A percentile compares a stretch with the other conserved stretches of the same genome.
These are phyloP conservation scores for Xylocampa areola DNA, from an alignment of 2,888 invertebrate genomes.

Conservation along the genomic window DNA sequence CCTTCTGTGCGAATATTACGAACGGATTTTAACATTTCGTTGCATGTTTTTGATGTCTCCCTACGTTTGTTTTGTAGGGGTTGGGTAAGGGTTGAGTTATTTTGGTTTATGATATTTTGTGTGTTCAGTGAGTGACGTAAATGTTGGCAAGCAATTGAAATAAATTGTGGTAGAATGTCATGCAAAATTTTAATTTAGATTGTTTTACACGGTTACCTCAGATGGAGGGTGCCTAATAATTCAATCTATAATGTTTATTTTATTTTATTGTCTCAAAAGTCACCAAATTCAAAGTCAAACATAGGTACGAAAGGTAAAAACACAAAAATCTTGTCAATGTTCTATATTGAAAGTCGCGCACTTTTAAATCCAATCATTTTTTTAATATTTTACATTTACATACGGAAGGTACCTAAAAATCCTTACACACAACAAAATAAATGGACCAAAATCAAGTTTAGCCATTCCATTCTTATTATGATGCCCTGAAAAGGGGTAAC, in stretches of 20 bases:
- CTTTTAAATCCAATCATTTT: not conserved
- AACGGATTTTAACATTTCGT: conserved; percentile 79
- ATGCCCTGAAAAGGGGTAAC: conserved; percentile 64
- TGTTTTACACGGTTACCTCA: too few species aligned
- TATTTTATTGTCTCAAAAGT: too few species aligned
- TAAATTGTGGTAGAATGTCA: too few species aligned
- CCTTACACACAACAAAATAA: conserved; percentile 44
- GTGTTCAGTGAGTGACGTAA: conserved; percentile 10
- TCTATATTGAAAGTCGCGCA: not conserved
- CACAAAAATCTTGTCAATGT: too few species aligned
- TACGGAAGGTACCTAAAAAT: conserved; percentile 12
- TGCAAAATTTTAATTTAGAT: too few species aligned
- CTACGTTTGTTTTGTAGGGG: conserved; percentile 56
- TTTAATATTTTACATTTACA: not conserved
- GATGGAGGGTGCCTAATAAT: too few species aligned
- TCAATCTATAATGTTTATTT: too few species aligned
- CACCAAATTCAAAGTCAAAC: too few species aligned
- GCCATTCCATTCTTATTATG: conserved; percentile 59
- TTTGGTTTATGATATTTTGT: conserved; percentile 29
- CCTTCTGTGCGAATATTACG: conserved; percentile 71
- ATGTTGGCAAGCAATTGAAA: conserved; percentile 6
- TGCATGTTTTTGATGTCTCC: conserved; percentile 70
- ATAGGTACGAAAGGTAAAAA: too few species aligned
- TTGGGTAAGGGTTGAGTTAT: conserved; percentile 36
- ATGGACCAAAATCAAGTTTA: conserved; percentile 53